Percentiles rank a stretch among this genome's conserved stretches.
phyloP scores from a whole-genome alignment of 2,113 vertebrate species.

The Odocoileus hemionus region DNA sequence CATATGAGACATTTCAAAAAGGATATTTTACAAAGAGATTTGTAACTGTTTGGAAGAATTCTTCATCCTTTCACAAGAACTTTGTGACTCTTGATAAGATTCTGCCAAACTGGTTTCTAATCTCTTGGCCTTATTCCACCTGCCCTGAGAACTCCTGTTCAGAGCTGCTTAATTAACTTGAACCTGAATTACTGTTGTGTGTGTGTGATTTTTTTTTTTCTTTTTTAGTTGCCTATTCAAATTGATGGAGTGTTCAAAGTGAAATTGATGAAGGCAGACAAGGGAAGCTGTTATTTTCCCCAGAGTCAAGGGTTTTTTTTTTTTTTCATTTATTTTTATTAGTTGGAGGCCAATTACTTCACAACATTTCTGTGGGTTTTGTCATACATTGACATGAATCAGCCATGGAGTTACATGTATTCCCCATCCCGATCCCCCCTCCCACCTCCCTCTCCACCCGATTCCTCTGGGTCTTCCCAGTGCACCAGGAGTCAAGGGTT shows the following conservation, averaged over 20 bases:
- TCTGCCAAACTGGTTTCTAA: neutral
- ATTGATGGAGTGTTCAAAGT: neutral
- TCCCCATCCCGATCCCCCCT: too few species aligned
- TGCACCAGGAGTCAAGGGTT: neutral
- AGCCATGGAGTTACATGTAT: too few species aligned
- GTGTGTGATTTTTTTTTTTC: neutral
- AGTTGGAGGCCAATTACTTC: too few species aligned
- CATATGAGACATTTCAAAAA: neutral
- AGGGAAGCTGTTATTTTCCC: neutral
- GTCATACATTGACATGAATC: too few species aligned
- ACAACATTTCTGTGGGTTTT: too few species aligned
- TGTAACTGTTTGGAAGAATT: neutral
- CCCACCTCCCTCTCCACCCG: too few species aligned
- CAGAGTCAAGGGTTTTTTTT: neutral
- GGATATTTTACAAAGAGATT: neutral
- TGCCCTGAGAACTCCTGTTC: neutral
- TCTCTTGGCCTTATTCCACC: neutral
- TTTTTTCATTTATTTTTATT: too few species aligned
- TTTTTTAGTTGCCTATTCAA: neutral
- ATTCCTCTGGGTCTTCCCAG: too few species aligned
- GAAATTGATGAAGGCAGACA: neutral
- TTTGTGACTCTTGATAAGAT: neutral
- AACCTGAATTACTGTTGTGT: neutral
- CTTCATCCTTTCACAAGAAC: neutral
- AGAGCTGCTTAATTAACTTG: neutral